Evolutionary conservation across 2,113 vertebrate genomes (phyloP).

Genomic region (Eudyptes chrysolophus): DNA sequence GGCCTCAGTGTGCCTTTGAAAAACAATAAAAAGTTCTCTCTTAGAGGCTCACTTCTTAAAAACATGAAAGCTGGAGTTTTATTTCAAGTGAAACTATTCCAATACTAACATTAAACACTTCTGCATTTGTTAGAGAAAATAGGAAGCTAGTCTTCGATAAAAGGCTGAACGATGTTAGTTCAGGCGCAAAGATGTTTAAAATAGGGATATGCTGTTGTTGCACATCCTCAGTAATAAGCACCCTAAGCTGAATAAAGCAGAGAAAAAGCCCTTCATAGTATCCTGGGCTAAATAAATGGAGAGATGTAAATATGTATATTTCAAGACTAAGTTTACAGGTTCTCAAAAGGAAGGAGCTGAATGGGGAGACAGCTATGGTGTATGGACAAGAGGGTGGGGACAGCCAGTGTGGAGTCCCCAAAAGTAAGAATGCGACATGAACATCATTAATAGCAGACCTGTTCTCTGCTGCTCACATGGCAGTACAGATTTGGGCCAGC

Average conservation of each 20-base stretch:
- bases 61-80: background rate
- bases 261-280: background rate
- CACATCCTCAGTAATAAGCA: background rate
- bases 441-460: background rate
- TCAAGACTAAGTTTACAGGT: background rate
- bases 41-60: background rate
- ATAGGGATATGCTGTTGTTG: background rate
- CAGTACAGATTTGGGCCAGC: background rate
- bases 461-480: background rate
- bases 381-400: background rate
- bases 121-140: background rate
- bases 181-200: background rate
- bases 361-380: accelerated
- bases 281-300: background rate
- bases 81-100: background rate
- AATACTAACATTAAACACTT: background rate
- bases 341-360: background rate
- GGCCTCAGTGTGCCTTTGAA: background rate
- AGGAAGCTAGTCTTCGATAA: background rate
- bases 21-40: background rate
- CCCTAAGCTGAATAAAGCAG: background rate
- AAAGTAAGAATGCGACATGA: background rate
- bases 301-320: background rate
- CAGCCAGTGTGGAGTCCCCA: background rate
- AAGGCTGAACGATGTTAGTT: accelerated